Conservation (phyloP, 1,140 invertebrate genomes). For the Bactericera cockerelli region DNA sequence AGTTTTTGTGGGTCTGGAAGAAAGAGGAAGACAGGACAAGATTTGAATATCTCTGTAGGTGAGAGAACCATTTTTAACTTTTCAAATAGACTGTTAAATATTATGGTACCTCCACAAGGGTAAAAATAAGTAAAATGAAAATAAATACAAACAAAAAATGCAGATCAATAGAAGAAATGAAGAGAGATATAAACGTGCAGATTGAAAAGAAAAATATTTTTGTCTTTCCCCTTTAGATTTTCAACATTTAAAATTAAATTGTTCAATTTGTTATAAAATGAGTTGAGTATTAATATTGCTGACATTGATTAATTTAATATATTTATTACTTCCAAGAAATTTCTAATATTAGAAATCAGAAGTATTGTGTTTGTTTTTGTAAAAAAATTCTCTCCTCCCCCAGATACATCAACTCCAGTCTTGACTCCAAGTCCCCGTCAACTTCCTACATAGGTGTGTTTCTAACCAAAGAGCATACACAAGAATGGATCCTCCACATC, state of each 20-base stretch:
- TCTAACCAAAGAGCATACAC: constrained; percentile 62
- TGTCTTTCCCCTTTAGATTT: too few species aligned
- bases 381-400: constrained; percentile 28
- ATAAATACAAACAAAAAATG: neutral
- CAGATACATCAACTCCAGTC: constrained; percentile 59
- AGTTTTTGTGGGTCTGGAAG: constrained; percentile 54
- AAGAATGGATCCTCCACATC: constrained; percentile 77
- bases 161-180: too few species aligned
- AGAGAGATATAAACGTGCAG: too few species aligned
- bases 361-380: too few species aligned
- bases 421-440: constrained; percentile 64
- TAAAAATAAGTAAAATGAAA: too few species aligned
- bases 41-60: constrained; percentile 58
- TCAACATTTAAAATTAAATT: too few species aligned
- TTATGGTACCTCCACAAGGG: too few species aligned
- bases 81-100: neutral
- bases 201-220: too few species aligned
- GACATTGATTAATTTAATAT: neutral
- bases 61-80: constrained; percentile 12
- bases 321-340: too few species aligned
- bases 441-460: constrained; percentile 72
- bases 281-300: neutral
- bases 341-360: too few species aligned
- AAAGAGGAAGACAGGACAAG: constrained; percentile 49
- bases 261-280: too few species aligned